Evolutionary conservation across 2,888 invertebrate species (phyloP), one percentile per base, ranked within the genome.

Genomic region (Agelastica alni): DNA sequence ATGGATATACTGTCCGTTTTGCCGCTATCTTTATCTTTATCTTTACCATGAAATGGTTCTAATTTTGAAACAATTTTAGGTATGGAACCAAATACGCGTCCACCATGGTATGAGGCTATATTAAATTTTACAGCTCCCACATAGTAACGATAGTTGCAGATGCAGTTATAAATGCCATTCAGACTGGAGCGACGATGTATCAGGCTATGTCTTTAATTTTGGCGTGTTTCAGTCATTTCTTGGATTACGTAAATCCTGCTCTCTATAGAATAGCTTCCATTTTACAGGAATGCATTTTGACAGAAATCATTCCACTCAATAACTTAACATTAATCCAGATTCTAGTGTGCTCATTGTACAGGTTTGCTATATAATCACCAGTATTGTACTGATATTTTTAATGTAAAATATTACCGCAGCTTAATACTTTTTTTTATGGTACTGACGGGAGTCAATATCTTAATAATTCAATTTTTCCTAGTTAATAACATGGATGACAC

Each of bases 11-110:
- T n/a, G n/a, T n/a, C n/a, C n/a, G n/a, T n/a, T n/a, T n/a, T n/a
- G n/a, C n/a, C n/a, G n/a, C n/a, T n/a, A n/a, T n/a, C n/a, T n/a
- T n/a, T n/a, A n/a, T n/a, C n/a, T n/a, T n/a, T n/a, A n/a, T n/a
- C n/a, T n/a, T n/a, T n/a, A n/a, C n/a, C n/a, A n/a, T n/a, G n/a
- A n/a, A n/a, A n/a, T n/a, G n/a, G n/a, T n/a, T n/a, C n/a, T n/a
- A n/a, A n/a, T n/a, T n/a, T n/a, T n/a, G n/a, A n/a, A n/a, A n/a
- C n/a, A n/a, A n/a, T 74, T 70, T 1, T 58, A 89, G 88, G 85
- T 91, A 1, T 91, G 91, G 91, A 90, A 90, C 71, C 88, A 89
- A 70, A 85, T 86, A 22, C 79, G n/a, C n/a, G 88, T 28, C 89
- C 89, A 9, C 82, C 90, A 0, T 92, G 91, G 91, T 75, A 88